Percentiles rank a stretch among this genome's conserved stretches.
phyloP scores from a whole-genome alignment of 2,888 invertebrate genomes.

The Timema cristinae region DNA sequence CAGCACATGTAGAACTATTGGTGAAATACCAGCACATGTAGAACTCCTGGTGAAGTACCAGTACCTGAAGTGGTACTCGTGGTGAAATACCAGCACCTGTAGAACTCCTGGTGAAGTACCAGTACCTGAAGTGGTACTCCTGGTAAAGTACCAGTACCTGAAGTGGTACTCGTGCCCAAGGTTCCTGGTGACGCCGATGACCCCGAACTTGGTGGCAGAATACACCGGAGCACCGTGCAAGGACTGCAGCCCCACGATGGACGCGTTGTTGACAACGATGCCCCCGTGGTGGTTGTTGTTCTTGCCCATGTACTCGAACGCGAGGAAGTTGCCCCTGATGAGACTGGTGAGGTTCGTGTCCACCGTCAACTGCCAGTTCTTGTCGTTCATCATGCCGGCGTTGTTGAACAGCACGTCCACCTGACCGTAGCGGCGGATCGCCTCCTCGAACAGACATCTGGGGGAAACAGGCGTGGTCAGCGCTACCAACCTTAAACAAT shows the following conservation, averaged over 20 bases:
- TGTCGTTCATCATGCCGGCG: slow-evolving; percentile 44
- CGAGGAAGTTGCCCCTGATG: slow-evolving; percentile 49
- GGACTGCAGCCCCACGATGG: slow-evolving; percentile 54
- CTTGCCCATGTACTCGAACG: slow-evolving; percentile 55
- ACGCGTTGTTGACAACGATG: slow-evolving; percentile 61
- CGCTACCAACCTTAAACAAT: too few relatives aligned
- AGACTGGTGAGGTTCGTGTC: slow-evolving; percentile 42
- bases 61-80: too few relatives aligned
- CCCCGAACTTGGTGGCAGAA: slow-evolving; percentile 53
- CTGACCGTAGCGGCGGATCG: slow-evolving; percentile 27
- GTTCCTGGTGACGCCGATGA: slow-evolving; percentile 44
- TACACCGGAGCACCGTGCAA: slow-evolving; percentile 54
- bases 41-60: too few relatives aligned
- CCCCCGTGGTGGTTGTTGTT: slow-evolving; percentile 57
- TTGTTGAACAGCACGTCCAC: slow-evolving; percentile 42
- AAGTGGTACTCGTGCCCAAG: slow-evolving; percentile 44
- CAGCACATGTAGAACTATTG: too few relatives aligned
- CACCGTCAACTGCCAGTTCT: slow-evolving; percentile 38
- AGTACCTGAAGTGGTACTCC: too few relatives aligned
- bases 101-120: too few relatives aligned
- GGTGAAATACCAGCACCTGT: too few relatives aligned
- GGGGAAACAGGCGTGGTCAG: too few relatives aligned
- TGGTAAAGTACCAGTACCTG: not conserved
- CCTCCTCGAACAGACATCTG: slow-evolving; percentile 4
- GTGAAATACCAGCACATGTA: too few relatives aligned